Evolutionary conservation across 2,797 vertebrate species (phyloP).

Genomic region (Nannoperca australis): DNA sequence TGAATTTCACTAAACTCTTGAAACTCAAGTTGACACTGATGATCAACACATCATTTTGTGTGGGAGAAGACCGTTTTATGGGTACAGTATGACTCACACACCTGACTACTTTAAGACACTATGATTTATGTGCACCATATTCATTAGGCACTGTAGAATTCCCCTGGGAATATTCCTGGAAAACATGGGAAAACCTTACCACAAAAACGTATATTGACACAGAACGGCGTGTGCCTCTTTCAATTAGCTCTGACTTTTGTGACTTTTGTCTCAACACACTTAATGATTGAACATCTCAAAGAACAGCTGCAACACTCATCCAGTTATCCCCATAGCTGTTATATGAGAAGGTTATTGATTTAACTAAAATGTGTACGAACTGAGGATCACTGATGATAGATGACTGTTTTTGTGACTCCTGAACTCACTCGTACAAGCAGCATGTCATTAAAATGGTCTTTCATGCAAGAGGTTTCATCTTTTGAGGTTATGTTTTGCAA

Average conservation of each 20-base stretch:
- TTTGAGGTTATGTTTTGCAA: conserved; percentile 35
- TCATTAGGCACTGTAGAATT: conserved; percentile 41
- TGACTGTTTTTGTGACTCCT: conserved; percentile 21
- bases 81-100: conserved; percentile 24
- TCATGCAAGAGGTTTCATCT: conserved; percentile 23
- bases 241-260: conserved; percentile 59
- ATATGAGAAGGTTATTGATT: conserved; percentile 47
- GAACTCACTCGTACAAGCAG: conserved; percentile 23
- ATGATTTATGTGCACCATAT: conserved; percentile 48
- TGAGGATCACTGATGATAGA: conserved; percentile 17
- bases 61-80: conserved; percentile 14
- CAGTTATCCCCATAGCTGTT: conserved; percentile 1
- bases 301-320: conserved; percentile 26
- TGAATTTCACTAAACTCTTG: conserved; percentile 18
- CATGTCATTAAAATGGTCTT: conserved; percentile 40
- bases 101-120: conserved; percentile 29
- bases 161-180: conserved; percentile 42
- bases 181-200: conserved; percentile 14
- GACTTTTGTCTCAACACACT: conserved; percentile 40
- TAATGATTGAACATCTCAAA: conserved; percentile 51
- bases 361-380: conserved; percentile 24
- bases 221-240: conserved; percentile 23
- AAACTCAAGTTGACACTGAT: conserved; percentile 1
- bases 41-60: conserved; percentile 19
- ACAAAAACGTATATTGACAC: conserved; percentile 27